Evolutionary conservation across 2,888 invertebrate species (phyloP).

Genomic region (Aricia artaxerxes): DNA sequence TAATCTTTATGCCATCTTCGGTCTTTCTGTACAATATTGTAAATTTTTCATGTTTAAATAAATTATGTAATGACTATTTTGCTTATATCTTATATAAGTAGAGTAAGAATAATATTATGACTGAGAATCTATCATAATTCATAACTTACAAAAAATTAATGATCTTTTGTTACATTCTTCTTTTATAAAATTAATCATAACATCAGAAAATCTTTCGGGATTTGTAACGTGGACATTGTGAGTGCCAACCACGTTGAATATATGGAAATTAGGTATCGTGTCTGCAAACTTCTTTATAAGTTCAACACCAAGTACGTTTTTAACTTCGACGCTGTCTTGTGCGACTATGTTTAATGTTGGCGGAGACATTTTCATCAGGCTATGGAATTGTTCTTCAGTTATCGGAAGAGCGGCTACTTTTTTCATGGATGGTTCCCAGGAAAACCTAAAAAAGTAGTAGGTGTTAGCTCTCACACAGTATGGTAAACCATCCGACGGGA

Average conservation of each 20-base stretch:
- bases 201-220: slow-evolving; percentile 68
- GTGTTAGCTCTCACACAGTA: too few relatives aligned
- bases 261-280: slow-evolving; percentile 45
- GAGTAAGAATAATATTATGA: too few relatives aligned
- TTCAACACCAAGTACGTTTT: slow-evolving; percentile 44
- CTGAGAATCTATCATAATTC: background rate
- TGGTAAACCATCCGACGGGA: too few relatives aligned
- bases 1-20: too few relatives aligned
- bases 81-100: too few relatives aligned
- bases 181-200: slow-evolving; percentile 59
- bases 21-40: too few relatives aligned
- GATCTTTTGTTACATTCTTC: slow-evolving; percentile 33
- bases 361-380: slow-evolving; percentile 38
- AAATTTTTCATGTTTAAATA: too few relatives aligned
- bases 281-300: slow-evolving; percentile 48
- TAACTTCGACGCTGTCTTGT: slow-evolving; percentile 37
- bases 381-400: slow-evolving; percentile 48
- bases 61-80: too few relatives aligned
- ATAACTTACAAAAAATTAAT: background rate
- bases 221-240: slow-evolving; percentile 81
- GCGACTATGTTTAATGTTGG: slow-evolving; percentile 53
- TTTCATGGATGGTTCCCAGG: slow-evolving; percentile 59
- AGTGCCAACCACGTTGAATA: slow-evolving; percentile 65
- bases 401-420: slow-evolving; percentile 46
- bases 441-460: slow-evolving; percentile 47